Conservation (phyloP, 2,888 invertebrate species). For the Leistus spinibarbis region DNA sequence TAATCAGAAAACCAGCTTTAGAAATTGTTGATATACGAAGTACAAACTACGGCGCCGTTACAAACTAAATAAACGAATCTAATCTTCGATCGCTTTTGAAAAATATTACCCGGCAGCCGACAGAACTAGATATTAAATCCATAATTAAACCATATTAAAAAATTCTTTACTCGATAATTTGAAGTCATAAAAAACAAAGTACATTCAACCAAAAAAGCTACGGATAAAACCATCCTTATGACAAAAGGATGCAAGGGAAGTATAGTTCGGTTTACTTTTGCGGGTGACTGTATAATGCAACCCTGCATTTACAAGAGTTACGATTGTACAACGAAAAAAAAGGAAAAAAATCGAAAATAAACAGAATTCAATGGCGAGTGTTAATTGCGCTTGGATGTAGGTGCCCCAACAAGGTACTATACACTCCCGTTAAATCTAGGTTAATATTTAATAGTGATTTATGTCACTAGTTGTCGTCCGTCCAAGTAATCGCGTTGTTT, state of each 20-base stretch:
- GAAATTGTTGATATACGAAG: not conserved
- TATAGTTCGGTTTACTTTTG: not conserved
- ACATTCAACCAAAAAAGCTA: not conserved
- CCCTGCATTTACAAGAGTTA: not conserved
- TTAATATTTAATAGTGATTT: constrained; percentile 35
- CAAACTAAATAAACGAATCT: constrained; percentile 2
- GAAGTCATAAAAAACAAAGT: constrained; percentile 19
- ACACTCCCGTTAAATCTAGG: constrained; percentile 33
- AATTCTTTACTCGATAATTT: constrained; percentile 29
- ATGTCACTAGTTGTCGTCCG: constrained; percentile 17
- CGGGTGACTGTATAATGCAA: not conserved
- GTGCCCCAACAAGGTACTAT: not conserved
- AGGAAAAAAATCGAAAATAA: not conserved
- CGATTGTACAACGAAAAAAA: not conserved
- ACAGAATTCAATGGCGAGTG: not conserved
- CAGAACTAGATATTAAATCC: constrained; percentile 27
- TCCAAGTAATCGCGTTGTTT: constrained; percentile 24
- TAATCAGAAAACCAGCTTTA: constrained; percentile 13
- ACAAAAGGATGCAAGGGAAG: not conserved
- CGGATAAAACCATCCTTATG: not conserved
- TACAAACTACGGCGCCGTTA: not conserved
- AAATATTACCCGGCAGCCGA: constrained; percentile 19
- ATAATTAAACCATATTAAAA: constrained; percentile 35
- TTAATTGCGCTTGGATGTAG: not conserved
- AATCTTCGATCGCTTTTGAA: constrained; percentile 23